Conservation (phyloP, 2,113 vertebrate species). For the Halcyon malimbica region DNA sequence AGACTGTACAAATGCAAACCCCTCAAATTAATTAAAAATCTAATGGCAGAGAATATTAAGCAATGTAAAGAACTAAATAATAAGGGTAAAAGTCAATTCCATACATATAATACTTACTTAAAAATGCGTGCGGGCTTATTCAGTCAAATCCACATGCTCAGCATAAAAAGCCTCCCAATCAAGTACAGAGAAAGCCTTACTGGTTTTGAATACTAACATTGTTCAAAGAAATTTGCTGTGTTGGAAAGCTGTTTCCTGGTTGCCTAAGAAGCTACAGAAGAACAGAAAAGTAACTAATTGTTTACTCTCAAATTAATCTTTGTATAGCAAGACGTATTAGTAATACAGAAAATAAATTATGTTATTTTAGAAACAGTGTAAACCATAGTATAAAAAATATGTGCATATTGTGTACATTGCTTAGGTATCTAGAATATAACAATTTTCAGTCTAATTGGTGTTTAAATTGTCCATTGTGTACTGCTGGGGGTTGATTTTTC, state of each 20-base stretch:
- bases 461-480: not conserved
- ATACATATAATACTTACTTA: not conserved
- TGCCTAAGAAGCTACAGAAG: not conserved
- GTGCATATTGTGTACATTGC: not conserved
- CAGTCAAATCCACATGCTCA: not conserved
- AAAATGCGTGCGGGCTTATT: not conserved
- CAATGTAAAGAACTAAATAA: not conserved
- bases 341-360: not conserved
- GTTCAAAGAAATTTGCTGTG: not conserved
- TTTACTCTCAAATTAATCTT: not conserved
- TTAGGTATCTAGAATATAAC: not conserved
- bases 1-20: not conserved
- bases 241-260: not conserved
- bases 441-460: not conserved
- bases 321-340: not conserved
- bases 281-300: not conserved
- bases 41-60: not conserved
- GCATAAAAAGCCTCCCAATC: not conserved
- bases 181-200: not conserved
- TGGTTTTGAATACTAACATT: not conserved
- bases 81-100: not conserved
- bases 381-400: not conserved
- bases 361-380: not conserved
- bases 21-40: not conserved
- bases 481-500: not conserved